Conservation (phyloP, 2,113 vertebrate genomes). For the Numenius arquata region DNA sequence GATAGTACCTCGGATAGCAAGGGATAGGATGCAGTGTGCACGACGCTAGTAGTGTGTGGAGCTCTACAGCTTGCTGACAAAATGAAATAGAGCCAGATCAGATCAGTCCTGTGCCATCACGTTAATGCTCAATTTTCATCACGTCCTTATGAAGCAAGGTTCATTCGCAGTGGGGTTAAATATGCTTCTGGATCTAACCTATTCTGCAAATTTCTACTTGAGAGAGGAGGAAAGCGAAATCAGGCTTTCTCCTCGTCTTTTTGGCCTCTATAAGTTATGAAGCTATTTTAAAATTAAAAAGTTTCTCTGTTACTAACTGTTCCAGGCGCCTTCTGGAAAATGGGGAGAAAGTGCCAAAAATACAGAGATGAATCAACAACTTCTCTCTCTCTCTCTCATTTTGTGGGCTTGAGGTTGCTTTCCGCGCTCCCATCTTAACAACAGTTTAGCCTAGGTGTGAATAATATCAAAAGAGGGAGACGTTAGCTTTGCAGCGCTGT, state of each 20-base stretch:
- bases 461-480: constrained; percentile 49
- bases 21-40: not conserved
- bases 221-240: not conserved
- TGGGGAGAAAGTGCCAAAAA: constrained; percentile 58
- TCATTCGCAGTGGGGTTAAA: not conserved
- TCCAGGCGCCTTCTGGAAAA: constrained; percentile 66
- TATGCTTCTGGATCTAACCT: not conserved
- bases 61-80: constrained; percentile 34
- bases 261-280: constrained; percentile 57
- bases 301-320: constrained; percentile 65
- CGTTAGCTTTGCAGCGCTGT: constrained; percentile 14
- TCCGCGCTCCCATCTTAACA: constrained; percentile 43
- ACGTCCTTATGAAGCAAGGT: not conserved
- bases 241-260: constrained; percentile 22
- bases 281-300: constrained; percentile 69
- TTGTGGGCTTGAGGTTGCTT: constrained; percentile 61
- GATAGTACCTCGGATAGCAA: not conserved
- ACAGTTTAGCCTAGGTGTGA: constrained; percentile 57
- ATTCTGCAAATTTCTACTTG: not conserved
- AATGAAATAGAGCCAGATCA: not conserved
- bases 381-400: constrained; percentile 43
- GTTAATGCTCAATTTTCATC: constrained; percentile 2
- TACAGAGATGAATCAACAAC: constrained; percentile 64
- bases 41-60: not conserved
- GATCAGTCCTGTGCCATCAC: not conserved